A percentile compares a stretch with the other conserved stretches of the same genome.
Conservation (phyloP, 2,113 vertebrate genomes). For the Mugil cephalus region DNA sequence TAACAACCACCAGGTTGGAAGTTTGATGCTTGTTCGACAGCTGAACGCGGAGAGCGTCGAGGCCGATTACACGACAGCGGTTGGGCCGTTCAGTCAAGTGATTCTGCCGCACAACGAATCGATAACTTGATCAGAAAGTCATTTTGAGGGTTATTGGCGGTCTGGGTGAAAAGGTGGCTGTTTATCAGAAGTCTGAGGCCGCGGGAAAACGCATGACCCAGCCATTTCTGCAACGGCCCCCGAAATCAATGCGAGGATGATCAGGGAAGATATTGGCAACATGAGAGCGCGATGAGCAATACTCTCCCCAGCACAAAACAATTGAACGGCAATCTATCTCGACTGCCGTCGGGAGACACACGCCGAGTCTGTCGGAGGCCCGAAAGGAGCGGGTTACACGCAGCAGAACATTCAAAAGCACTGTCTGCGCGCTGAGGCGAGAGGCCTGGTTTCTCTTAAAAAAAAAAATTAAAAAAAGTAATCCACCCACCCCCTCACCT, state of each 20-base stretch:
- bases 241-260: slow-evolving; percentile 73
- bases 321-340: slow-evolving; percentile 78
- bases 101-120: slow-evolving; percentile 59
- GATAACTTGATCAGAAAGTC: slow-evolving; percentile 74
- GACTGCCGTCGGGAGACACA: slow-evolving; percentile 29
- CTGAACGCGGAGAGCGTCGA: background rate
- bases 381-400: slow-evolving; percentile 7
- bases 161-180: slow-evolving; percentile 52
- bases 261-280: slow-evolving; percentile 78
- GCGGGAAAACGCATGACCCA: slow-evolving; percentile 59
- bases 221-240: slow-evolving; percentile 52
- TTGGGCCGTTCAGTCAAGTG: slow-evolving; percentile 24
- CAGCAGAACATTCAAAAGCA: background rate
- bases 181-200: slow-evolving; percentile 54
- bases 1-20: background rate
- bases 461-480: slow-evolving; percentile 20
- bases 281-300: slow-evolving; percentile 65
- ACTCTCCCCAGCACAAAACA: slow-evolving; percentile 68
- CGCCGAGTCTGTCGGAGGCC: background rate
- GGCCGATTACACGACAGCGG: slow-evolving; percentile 11
- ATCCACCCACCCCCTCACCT: background rate
- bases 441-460: slow-evolving; percentile 1
- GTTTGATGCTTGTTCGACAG: slow-evolving; percentile 1
- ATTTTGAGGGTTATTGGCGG: slow-evolving; percentile 66
- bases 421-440: background rate